These are phyloP conservation scores for Drosophila virilis DNA, from an alignment of 1,140 invertebrate genomes.

Conservation along the genomic window DNA sequence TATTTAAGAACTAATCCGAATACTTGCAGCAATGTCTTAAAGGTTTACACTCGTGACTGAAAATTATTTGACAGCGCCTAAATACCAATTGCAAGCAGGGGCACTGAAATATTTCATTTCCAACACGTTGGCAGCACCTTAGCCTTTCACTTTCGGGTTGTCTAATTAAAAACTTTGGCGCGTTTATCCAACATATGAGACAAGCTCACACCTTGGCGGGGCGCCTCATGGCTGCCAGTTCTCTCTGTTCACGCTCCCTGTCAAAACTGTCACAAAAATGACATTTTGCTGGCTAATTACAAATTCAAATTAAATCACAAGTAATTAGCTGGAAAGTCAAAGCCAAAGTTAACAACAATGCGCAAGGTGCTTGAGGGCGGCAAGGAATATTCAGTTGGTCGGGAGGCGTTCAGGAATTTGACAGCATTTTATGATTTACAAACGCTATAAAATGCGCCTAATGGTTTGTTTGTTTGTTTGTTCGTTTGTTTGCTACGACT, in stretches of 20 bases:
- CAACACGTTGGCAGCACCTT: conserved; percentile 17
- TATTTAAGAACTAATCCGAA: too few species aligned
- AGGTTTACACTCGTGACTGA: too few species aligned
- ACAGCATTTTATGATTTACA: conserved; percentile 77
- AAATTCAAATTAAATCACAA: conserved; percentile 83
- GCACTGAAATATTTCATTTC: not conserved
- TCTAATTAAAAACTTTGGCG: conserved; percentile 66
- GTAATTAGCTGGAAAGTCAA: conserved; percentile 71
- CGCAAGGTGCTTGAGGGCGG: conserved; percentile 13
- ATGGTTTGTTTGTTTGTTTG: conserved; percentile 63
- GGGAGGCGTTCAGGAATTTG: conserved; percentile 53
- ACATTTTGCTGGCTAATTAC: conserved; percentile 80
- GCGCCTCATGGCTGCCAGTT: conserved; percentile 17
- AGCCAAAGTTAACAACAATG: conserved; percentile 44
- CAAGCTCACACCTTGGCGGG: conserved; percentile 27
- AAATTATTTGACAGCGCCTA: too few species aligned
- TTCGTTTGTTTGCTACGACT: conserved; percentile 45
- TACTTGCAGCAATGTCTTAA: too few species aligned
- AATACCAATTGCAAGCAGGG: too few species aligned
- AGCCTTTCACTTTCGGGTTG: conserved; percentile 21
- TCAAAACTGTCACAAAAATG: conserved; percentile 76
- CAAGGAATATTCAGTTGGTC: conserved; percentile 1
- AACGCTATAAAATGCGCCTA: conserved; percentile 73
- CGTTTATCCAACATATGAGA: conserved; percentile 57
- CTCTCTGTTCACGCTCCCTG: conserved; percentile 15